These are phyloP conservation scores for Apocrypta bakeri DNA, from an alignment of 1,140 invertebrate species.

Conservation along the genomic window DNA sequence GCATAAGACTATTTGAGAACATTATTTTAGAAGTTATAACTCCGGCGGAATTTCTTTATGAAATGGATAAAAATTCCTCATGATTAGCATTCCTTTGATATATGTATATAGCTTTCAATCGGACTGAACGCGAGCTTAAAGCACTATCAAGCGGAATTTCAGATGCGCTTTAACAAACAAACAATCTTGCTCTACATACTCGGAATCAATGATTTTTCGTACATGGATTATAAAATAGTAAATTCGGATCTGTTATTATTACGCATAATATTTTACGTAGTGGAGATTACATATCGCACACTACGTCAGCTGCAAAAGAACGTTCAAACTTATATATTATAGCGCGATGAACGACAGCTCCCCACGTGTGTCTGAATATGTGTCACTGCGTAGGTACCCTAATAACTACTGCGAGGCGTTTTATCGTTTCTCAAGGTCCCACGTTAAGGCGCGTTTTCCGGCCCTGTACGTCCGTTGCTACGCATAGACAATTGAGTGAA, in stretches of 20 bases:
- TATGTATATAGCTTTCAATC: background rate
- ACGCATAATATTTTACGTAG: background rate
- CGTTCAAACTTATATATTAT: background rate
- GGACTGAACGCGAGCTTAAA: background rate
- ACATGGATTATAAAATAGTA: too few species aligned
- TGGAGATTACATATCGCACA: background rate
- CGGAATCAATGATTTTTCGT: too few species aligned
- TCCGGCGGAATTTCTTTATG: background rate
- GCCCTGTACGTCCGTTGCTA: background rate
- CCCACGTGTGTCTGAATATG: background rate
- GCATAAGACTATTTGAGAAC: too few species aligned
- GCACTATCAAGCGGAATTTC: background rate
- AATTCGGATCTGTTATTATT: background rate
- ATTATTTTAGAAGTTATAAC: conserved; percentile 12
- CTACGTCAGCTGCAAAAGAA: background rate
- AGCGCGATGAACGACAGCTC: background rate
- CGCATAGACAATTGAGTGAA: background rate
- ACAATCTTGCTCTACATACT: too few species aligned
- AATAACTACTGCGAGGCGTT: conserved; percentile 41
- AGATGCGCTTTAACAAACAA: background rate
- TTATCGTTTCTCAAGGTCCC: conserved; percentile 44
- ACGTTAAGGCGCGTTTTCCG: background rate
- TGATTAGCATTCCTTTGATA: background rate
- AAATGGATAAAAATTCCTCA: background rate
- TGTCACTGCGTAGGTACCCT: conserved; percentile 43